These are phyloP conservation scores for Geotrypetes seraphini DNA, from an alignment of 2,797 vertebrate genomes.

Conservation along the genomic window DNA sequence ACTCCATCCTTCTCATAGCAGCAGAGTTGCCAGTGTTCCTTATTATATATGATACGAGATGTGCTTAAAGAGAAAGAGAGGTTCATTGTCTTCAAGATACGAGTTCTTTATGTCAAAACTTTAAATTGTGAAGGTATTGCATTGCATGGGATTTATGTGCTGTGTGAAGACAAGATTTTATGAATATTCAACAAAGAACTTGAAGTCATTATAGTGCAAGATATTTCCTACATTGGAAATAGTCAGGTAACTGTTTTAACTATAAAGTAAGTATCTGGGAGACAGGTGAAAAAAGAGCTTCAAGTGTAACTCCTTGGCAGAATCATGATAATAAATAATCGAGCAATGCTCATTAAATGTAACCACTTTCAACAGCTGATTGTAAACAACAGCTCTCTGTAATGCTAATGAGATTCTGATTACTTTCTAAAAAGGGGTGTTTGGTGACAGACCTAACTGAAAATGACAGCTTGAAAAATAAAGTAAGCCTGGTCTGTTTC, in stretches of 20 bases:
- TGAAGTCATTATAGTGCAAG: constrained; percentile 39
- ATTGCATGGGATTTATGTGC: constrained; percentile 47
- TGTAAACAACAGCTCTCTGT: too few relatives aligned
- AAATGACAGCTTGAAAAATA: constrained; percentile 8
- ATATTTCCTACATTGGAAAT: constrained; percentile 51
- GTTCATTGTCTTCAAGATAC: constrained; percentile 49
- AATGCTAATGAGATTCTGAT: too few relatives aligned
- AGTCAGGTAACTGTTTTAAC: too few relatives aligned
- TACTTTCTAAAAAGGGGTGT: too few relatives aligned
- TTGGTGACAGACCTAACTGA: constrained; percentile 8
- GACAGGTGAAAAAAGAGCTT: too few relatives aligned
- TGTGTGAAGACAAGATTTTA: constrained; percentile 42
- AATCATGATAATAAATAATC: too few relatives aligned
- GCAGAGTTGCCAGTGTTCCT: constrained; percentile 54
- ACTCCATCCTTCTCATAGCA: constrained; percentile 54
- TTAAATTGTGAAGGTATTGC: constrained; percentile 45
- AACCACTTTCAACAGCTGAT: too few relatives aligned
- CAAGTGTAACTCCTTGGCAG: too few relatives aligned
- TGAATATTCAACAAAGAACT: constrained; percentile 60
- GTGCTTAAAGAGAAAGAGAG: constrained; percentile 55
- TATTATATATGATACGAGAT: constrained; percentile 65
- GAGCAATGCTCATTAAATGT: too few relatives aligned
- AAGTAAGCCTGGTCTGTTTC: constrained; percentile 8
- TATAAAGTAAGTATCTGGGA: too few relatives aligned
- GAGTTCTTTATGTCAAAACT: constrained; percentile 57